Base-by-base conservation (phyloP, 2,113 vertebrate genomes). In the Misgurnus anguillicaudatus region DNA sequence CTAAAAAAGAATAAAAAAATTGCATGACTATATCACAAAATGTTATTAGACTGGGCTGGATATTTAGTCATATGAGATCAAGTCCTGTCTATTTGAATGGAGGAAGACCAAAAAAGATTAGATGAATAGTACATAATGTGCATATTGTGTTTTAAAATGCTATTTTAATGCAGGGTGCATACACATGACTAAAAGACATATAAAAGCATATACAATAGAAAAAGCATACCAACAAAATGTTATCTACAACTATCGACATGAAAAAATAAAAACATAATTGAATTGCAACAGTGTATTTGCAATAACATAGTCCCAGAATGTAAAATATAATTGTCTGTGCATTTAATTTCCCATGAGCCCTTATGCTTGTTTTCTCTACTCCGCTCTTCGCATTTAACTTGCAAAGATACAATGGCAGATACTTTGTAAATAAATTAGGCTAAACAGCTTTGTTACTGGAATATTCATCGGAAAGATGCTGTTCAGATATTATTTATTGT, bases 371-470 rank as follows among this genome's bases (percentile, higher is more conserved):
- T 68, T 4, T 60, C 51, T 9, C 57, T 1, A 7, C 16, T 21
- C 14, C 45, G 6, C 9, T 10, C n/a, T 69, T 69, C 38, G 7
- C 19, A 38, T 70, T 48, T 63, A 45, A 53, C 0, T 10, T 41
- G n/a, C 8, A n/a, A 19, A 51, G 45, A 31, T 60, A n/a, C 41
- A 47, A 9, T 38, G 64, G 53, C 76, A 65, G 68, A 64, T 55
- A 60, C 58, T 47, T 24, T 67, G 73, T 82, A 85, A 82, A 82
- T 83, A 80, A 85, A 78, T 80, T 38, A 83, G 58, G 48, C 42
- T 36, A 66, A 80, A 61, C 68, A 75, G 69, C 75, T 58, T 13
- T 9, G 45, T 36, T 62, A 10, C 55, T 70, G 41, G 48, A 80
- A 80, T 75, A 80, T 80, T 85, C 65, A 83, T 83, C 21, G 3